A percentile compares a stretch with the other conserved stretches of the same genome.
Conservation (phyloP, 2,888 invertebrate genomes). For the Nephrotoma appendiculata region DNA sequence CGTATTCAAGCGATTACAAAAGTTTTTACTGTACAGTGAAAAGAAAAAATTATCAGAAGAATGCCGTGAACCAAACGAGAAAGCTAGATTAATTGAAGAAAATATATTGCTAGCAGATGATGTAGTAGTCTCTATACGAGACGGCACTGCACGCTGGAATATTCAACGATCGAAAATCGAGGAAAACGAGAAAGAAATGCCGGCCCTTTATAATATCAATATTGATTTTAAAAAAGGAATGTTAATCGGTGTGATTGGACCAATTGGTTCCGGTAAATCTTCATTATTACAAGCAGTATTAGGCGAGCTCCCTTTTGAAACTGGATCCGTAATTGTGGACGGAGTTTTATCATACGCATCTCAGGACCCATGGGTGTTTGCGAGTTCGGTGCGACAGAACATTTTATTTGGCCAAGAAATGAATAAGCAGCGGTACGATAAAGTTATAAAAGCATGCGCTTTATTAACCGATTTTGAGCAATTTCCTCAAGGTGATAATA, state of each 20-base stretch:
- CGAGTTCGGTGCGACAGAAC: conserved; percentile 64
- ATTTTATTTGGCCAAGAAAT: conserved; percentile 55
- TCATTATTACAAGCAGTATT: conserved; percentile 53
- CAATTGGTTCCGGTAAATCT: conserved; percentile 63
- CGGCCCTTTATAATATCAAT: conserved; percentile 34
- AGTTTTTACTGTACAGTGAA: conserved; percentile 32
- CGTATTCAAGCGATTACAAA: conserved; percentile 50
- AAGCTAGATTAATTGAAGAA: conserved; percentile 8
- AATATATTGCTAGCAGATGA: conserved; percentile 18
- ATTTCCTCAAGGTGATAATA: conserved; percentile 39
- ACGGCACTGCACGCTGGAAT: conserved; percentile 36
- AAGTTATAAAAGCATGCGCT: conserved; percentile 31
- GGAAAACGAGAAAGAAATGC: conserved; percentile 1
- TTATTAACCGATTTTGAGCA: conserved; percentile 36
- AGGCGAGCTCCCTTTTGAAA: conserved; percentile 47
- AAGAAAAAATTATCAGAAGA: conserved; percentile 6
- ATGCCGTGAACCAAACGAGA: conserved; percentile 5
- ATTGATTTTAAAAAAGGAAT: conserved; percentile 40
- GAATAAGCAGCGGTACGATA: conserved; percentile 24
- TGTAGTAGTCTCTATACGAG: conserved; percentile 14
- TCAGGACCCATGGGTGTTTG: conserved; percentile 78
- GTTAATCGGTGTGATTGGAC: conserved; percentile 55
- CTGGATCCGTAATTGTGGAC: conserved; percentile 40
- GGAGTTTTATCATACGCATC: conserved; percentile 59
- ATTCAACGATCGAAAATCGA: conserved; percentile 29